phyloP scores from a whole-genome alignment of 2,888 invertebrate genomes.

The Crepidodera aurea region DNA sequence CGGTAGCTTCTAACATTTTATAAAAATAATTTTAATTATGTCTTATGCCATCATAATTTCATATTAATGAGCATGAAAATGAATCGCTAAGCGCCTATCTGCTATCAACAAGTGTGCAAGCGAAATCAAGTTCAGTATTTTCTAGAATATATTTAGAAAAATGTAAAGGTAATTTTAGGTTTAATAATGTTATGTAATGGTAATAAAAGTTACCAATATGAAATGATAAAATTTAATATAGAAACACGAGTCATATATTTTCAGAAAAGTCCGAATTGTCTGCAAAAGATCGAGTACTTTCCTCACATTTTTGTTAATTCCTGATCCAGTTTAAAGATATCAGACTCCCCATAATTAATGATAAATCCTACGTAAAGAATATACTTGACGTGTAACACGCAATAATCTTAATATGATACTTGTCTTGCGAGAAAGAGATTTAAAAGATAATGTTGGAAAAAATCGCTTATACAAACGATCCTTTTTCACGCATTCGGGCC shows the following conservation, averaged over 20 bases:
- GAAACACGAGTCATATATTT: no score
- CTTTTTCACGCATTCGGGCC: constrained; percentile 24
- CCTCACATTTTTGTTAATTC: not conserved
- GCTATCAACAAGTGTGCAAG: no score
- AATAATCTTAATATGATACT: constrained; percentile 22
- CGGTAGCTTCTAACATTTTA: constrained; percentile 1
- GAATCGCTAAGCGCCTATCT: no score
- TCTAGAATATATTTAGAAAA: no score
- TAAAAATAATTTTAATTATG: constrained; percentile 34
- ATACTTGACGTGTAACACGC: constrained; percentile 23
- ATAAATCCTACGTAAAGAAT: constrained; percentile 12
- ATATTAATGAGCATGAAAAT: not conserved
- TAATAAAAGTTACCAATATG: no score
- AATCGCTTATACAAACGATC: constrained; percentile 22
- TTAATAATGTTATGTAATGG: no score
- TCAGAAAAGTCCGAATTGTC: no score
- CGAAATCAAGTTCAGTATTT: no score
- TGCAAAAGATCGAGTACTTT: no score
- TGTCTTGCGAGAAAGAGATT: constrained; percentile 26
- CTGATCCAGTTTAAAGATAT: not conserved
- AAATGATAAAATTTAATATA: no score
- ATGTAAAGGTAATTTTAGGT: no score
- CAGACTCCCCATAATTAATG: constrained; percentile 16
- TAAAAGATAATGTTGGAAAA: constrained; percentile 26
- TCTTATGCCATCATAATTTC: not conserved